Evolutionary conservation across 2,797 vertebrate genomes (phyloP).

Genomic region (Jordanella pulchra): DNA sequence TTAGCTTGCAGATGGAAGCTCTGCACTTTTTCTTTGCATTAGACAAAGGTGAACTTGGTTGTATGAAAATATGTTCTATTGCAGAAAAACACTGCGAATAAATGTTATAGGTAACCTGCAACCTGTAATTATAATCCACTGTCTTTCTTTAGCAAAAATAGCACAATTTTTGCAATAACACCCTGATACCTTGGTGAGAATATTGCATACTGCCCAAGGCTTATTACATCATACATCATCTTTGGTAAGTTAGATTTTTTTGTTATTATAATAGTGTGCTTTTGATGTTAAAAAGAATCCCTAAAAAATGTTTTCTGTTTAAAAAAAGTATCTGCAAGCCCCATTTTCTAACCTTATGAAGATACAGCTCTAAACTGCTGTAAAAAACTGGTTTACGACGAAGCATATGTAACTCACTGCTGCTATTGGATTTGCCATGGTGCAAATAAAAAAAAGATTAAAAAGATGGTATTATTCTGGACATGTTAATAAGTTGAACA

Average conservation of each 20-base stretch:
- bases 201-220: too few species aligned
- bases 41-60: not conserved
- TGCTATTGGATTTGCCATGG: slow-evolving; percentile 4
- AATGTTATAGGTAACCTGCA: not conserved
- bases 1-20: not conserved
- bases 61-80: not conserved
- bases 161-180: not conserved
- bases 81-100: not conserved
- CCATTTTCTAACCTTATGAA: not conserved
- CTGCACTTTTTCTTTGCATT: not conserved
- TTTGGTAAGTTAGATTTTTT: not conserved
- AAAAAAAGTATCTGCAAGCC: slow-evolving; percentile 21
- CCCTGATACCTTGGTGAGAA: too few species aligned
- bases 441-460: slow-evolving; percentile 24
- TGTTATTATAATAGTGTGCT: not conserved
- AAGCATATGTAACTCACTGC: slow-evolving; percentile 23
- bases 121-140: not conserved
- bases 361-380: too few species aligned
- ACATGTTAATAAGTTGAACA: slow-evolving; percentile 18
- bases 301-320: too few species aligned
- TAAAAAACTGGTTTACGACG: slow-evolving; percentile 18
- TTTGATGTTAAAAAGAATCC: not conserved
- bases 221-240: not conserved
- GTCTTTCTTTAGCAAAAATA: not conserved
- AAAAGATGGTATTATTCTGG: slow-evolving; percentile 21